A percentile compares a stretch with the other conserved stretches of the same genome.
These are phyloP conservation scores for Coelopa pilipes DNA, from an alignment of 2,888 invertebrate genomes.

Conservation along the genomic window DNA sequence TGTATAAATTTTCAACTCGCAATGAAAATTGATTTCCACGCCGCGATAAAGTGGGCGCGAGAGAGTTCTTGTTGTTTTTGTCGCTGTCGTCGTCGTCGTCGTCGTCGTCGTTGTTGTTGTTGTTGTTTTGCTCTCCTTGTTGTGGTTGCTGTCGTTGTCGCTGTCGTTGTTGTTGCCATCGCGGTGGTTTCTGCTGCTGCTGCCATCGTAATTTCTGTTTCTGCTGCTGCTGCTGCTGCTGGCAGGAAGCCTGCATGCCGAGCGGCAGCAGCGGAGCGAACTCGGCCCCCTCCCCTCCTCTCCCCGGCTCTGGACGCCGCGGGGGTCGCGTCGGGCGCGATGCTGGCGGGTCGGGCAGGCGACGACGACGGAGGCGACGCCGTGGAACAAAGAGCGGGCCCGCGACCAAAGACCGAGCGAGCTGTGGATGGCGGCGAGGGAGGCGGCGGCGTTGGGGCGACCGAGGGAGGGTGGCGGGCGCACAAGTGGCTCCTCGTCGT, in stretches of 20 bases:
- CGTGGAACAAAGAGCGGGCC: no score
- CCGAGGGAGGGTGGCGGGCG: not conserved
- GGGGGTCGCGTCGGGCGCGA: no score
- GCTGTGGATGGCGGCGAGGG: no score
- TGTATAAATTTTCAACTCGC: slow-evolving; percentile 37
- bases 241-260: not conserved
- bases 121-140: not conserved
- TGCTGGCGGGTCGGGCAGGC: no score
- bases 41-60: slow-evolving; percentile 38
- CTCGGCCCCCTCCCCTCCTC: no score
- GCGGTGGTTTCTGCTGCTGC: not conserved
- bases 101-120: not conserved
- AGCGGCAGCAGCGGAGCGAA: not conserved
- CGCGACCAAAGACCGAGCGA: no score
- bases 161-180: not conserved
- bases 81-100: not conserved
- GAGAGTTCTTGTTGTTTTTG: slow-evolving; percentile 16
- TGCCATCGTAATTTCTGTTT: no score
- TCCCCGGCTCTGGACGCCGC: no score
- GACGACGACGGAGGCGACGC: no score
- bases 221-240: no score
- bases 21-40: slow-evolving; percentile 40
- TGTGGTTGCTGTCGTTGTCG: not conserved
- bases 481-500: slow-evolving; percentile 1
- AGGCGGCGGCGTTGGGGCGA: not conserved